Evolutionary conservation across 1,140 invertebrate species (phyloP).

Genomic region (Papilio helenus): DNA sequence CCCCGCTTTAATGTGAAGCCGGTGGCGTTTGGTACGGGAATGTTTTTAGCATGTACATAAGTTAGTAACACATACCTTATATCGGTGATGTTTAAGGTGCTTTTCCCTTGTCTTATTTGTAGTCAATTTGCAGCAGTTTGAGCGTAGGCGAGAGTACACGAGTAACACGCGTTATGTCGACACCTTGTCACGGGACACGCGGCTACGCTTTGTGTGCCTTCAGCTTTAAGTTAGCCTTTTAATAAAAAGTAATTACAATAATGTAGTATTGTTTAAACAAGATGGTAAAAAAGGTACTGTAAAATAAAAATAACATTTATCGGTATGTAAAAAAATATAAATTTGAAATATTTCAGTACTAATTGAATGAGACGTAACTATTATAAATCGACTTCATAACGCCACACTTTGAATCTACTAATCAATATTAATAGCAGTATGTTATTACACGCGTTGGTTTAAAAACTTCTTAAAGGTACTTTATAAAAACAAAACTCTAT

Average conservation of each 20-base stretch:
- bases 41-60: conserved; percentile 27
- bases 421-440: neutral
- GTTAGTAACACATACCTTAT: conserved; percentile 5
- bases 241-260: conserved; percentile 1
- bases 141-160: conserved; percentile 34
- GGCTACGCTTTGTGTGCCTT: conserved; percentile 20
- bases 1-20: conserved; percentile 35
- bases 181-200: conserved; percentile 38
- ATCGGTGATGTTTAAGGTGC: neutral
- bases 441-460: neutral
- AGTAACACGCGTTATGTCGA: conserved; percentile 37
- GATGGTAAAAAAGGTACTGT: too few species aligned
- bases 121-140: conserved; percentile 31
- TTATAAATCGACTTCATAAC: too few species aligned
- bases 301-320: too few species aligned
- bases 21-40: conserved; percentile 35
- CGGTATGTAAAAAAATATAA: too few species aligned
- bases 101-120: conserved; percentile 22
- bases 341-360: too few species aligned
- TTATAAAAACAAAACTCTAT: conserved; percentile 23
- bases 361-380: too few species aligned
- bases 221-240: conserved; percentile 29
- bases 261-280: neutral
- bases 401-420: neutral
- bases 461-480: neutral